Evolutionary conservation across 2,797 vertebrate genomes (phyloP).

Genomic region (Anguilla marmorata): DNA sequence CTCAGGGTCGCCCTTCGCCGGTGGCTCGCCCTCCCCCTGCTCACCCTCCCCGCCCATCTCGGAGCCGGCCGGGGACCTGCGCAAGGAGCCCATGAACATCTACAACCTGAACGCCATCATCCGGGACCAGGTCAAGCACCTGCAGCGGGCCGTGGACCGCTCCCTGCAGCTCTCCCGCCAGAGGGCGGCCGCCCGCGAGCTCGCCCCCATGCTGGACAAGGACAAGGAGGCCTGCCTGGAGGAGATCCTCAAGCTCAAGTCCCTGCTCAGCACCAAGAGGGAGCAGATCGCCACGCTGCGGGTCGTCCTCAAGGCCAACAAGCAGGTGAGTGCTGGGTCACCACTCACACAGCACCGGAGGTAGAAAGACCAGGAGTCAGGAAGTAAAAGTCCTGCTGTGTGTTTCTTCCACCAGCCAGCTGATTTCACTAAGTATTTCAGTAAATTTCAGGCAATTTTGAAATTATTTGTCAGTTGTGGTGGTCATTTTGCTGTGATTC

Average conservation of each 20-base stretch:
- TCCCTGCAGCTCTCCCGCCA: slow-evolving; percentile 93
- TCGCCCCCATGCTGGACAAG: slow-evolving; percentile 91
- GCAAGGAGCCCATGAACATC: slow-evolving; percentile 98
- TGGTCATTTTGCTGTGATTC: not conserved
- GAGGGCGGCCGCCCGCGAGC: slow-evolving; percentile 87
- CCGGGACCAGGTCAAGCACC: slow-evolving; percentile 96
- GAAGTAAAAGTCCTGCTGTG: too few species aligned
- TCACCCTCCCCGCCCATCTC: slow-evolving; percentile 80
- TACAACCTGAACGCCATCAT: slow-evolving; percentile 99
- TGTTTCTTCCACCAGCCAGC: too few species aligned
- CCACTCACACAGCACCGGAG: not conserved
- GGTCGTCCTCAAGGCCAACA: slow-evolving; percentile 96
- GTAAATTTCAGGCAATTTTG: not conserved
- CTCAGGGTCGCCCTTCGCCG: slow-evolving; percentile 78
- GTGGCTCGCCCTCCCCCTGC: slow-evolving; percentile 71
- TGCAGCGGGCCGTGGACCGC: slow-evolving; percentile 95
- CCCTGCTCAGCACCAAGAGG: slow-evolving; percentile 93
- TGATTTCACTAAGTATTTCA: too few species aligned
- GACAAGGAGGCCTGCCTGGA: slow-evolving; percentile 98
- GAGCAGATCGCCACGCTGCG: slow-evolving; percentile 96
- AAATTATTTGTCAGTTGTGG: not conserved
- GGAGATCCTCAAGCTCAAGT: slow-evolving; percentile 96
- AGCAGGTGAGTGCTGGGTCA: slow-evolving; percentile 78
- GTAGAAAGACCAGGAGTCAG: too few species aligned
- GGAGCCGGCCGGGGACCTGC: slow-evolving; percentile 84